Percentiles rank a stretch among this genome's conserved stretches.
phyloP scores from a whole-genome alignment of 2,888 invertebrate species.

The Hetaerina titia region DNA sequence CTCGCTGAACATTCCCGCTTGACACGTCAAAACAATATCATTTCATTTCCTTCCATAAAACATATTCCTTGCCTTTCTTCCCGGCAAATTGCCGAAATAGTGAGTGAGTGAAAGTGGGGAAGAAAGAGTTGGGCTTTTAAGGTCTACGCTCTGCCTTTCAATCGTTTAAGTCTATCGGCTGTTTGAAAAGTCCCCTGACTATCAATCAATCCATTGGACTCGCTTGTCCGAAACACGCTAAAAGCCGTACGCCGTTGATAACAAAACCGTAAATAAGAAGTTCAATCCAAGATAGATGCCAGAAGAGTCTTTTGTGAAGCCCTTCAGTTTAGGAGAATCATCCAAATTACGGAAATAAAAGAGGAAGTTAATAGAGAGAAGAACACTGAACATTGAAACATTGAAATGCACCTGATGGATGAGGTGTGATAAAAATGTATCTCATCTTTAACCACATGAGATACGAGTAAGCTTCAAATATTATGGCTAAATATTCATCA shows the following conservation, averaged over 20 bases:
- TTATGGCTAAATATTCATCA: too few relatives aligned
- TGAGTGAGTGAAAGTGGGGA: neutral
- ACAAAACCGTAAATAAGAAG: neutral
- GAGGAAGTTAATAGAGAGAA: too few relatives aligned
- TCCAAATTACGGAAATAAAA: too few relatives aligned
- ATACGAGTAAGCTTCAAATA: too few relatives aligned
- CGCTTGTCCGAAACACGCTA: neutral
- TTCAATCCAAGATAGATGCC: neutral
- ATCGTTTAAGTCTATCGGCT: neutral
- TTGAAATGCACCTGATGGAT: too few relatives aligned
- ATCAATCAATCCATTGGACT: neutral
- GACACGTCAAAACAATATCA: neutral
- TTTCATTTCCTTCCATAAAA: neutral
- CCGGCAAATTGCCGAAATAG: neutral
- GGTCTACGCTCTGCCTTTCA: neutral
- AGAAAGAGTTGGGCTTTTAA: neutral
- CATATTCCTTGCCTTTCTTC: neutral
- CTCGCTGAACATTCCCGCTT: neutral
- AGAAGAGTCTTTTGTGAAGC: neutral
- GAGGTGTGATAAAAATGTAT: too few relatives aligned
- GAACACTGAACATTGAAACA: too few relatives aligned
- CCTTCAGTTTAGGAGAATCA: neutral
- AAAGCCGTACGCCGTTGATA: neutral
- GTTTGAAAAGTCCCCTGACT: neutral
- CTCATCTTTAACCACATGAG: too few relatives aligned